phyloP scores from a whole-genome alignment of 2,888 invertebrate species.

The Noctua janthina region DNA sequence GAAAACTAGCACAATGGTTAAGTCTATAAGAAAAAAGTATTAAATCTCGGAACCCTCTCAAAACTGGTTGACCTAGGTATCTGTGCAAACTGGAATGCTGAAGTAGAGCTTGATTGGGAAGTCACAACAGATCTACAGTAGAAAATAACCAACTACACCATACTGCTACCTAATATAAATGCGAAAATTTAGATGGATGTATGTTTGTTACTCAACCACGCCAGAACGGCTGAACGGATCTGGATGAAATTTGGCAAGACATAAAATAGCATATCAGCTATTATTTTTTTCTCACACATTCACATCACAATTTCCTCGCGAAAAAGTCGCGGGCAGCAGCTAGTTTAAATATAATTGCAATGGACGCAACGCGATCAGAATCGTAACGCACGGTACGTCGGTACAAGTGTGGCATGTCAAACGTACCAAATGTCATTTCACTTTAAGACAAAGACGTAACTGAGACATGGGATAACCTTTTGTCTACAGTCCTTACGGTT shows the following conservation, averaged over 20 bases:
- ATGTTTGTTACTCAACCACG: background rate
- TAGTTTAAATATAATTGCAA: background rate
- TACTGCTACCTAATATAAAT: background rate
- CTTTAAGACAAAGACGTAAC: background rate
- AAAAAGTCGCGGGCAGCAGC: too few species aligned
- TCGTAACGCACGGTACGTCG: background rate
- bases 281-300: too few species aligned
- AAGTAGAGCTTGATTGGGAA: background rate
- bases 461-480: background rate
- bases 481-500: background rate
- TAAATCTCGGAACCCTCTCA: background rate
- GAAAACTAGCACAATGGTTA: background rate
- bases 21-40: slow-evolving; percentile 5
- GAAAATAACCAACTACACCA: background rate
- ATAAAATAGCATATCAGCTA: too few species aligned
- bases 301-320: too few species aligned
- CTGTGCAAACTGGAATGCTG: background rate
- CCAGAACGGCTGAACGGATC: too few species aligned
- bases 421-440: background rate
- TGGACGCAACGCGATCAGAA: background rate
- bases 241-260: too few species aligned
- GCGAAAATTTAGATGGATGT: background rate
- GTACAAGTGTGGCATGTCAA: background rate
- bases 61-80: background rate
- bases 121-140: background rate